Percentiles rank a stretch among this genome's conserved stretches.
These are phyloP conservation scores for Bubalus kerabau DNA, from an alignment of 2,113 vertebrate species.

Conservation along the genomic window DNA sequence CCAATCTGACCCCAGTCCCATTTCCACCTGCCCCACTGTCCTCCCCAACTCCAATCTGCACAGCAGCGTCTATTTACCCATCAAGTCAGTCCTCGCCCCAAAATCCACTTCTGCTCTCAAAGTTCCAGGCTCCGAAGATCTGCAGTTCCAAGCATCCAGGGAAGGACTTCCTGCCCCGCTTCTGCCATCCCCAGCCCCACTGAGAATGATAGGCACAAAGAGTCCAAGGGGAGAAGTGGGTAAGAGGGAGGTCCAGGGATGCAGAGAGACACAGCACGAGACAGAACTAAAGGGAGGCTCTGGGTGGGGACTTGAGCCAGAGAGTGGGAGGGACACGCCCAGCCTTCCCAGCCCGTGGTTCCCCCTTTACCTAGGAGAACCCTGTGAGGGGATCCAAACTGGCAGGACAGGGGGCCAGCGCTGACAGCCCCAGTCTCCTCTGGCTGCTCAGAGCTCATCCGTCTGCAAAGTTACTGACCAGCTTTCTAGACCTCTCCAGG, in stretches of 20 bases:
- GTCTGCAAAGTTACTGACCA: conserved; percentile 67
- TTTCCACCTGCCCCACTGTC: not conserved
- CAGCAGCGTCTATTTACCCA: not conserved
- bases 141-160: not conserved
- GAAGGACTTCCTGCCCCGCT: not conserved
- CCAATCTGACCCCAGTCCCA: not conserved
- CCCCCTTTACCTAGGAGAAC: conserved; percentile 56
- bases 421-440: conserved; percentile 50
- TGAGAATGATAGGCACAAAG: not conserved
- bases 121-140: conserved; percentile 23
- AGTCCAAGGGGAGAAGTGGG: not conserved
- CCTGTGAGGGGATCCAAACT: conserved; percentile 23
- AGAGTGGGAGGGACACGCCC: not conserved
- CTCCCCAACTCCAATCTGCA: not conserved
- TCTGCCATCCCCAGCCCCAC: not conserved
- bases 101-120: conserved; percentile 22
- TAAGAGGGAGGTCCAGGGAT: not conserved
- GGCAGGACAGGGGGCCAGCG: not conserved
- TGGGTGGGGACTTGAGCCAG: not conserved
- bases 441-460: conserved; percentile 61
- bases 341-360: not conserved
- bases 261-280: not conserved
- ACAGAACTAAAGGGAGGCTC: not conserved
- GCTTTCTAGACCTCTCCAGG: conserved; percentile 50
- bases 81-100: not conserved